These are phyloP conservation scores for Zapus hudsonius DNA, from an alignment of 2,113 vertebrate species.

Conservation along the genomic window DNA sequence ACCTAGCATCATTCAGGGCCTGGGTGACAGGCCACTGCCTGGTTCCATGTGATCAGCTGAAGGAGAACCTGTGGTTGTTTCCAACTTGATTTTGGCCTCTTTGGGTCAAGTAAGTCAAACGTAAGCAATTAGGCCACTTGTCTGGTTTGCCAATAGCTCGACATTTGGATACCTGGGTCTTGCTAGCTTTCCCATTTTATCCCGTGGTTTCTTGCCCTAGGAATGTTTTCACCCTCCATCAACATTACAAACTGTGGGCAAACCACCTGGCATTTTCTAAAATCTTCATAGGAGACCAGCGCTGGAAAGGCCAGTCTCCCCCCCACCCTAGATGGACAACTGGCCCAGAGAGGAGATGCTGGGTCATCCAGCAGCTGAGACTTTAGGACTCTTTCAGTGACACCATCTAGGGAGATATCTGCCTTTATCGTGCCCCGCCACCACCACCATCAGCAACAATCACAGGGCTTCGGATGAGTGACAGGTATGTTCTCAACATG, in stretches of 20 bases:
- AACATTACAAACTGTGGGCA: not conserved
- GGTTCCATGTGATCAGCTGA: not conserved
- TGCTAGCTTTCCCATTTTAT: not conserved
- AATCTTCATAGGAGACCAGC: not conserved
- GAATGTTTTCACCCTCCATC: not conserved
- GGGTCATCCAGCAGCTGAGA: not conserved
- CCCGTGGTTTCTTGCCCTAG: not conserved
- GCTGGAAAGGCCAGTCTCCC: not conserved
- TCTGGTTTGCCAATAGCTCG: not conserved
- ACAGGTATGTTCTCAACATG: fast-evolving
- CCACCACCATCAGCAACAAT: not conserved
- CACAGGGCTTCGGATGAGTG: not conserved
- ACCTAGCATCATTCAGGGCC: not conserved
- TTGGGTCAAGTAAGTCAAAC: not conserved
- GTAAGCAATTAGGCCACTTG: not conserved
- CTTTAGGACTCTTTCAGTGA: not conserved
- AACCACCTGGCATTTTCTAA: not conserved
- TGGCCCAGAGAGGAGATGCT: not conserved
- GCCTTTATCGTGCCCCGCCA: no score
- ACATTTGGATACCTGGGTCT: not conserved
- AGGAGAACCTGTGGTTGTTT: not conserved
- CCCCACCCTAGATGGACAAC: not conserved
- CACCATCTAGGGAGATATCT: not conserved
- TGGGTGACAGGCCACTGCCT: not conserved
- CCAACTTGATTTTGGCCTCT: not conserved